Evolutionary conservation across 53 echinoderm and acorn worm genomes (phyloP).

Genomic region (Holothuria leucospilota): DNA sequence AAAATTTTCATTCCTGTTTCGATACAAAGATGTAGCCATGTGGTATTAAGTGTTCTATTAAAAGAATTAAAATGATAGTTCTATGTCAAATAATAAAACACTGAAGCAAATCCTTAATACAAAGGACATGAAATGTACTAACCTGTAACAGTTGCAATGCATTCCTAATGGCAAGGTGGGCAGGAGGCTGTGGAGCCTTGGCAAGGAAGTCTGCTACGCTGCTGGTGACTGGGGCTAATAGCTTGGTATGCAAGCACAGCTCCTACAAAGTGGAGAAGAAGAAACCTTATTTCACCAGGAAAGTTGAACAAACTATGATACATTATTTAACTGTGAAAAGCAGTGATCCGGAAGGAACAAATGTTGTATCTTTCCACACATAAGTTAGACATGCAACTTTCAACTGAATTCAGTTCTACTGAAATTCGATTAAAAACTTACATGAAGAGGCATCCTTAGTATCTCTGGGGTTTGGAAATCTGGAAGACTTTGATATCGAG

Average conservation of each 20-base stretch:
- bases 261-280: constrained; percentile 57
- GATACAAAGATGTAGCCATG: too few species aligned
- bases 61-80: too few species aligned
- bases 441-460: constrained; percentile 87
- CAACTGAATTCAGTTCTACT: too few species aligned
- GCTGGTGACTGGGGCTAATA: constrained; percentile 79
- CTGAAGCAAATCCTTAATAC: too few species aligned
- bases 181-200: constrained; percentile 91
- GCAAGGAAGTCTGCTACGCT: constrained; percentile 85
- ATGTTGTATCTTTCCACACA: too few species aligned
- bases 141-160: constrained; percentile 92
- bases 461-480: constrained; percentile 95
- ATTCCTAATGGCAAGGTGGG: constrained; percentile 78
- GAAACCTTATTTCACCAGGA: background rate
- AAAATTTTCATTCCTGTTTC: too few species aligned
- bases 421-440: constrained; percentile 35
- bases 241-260: constrained; percentile 92
- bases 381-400: too few species aligned
- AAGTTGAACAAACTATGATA: too few species aligned
- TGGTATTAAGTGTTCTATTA: too few species aligned
- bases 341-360: too few species aligned
- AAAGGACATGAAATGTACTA: background rate
- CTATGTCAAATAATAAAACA: too few species aligned
- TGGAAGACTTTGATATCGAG: constrained; percentile 83
- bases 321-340: too few species aligned